Evolutionary conservation across 2,797 vertebrate genomes (phyloP).

Genomic region (Brotula barbata): DNA sequence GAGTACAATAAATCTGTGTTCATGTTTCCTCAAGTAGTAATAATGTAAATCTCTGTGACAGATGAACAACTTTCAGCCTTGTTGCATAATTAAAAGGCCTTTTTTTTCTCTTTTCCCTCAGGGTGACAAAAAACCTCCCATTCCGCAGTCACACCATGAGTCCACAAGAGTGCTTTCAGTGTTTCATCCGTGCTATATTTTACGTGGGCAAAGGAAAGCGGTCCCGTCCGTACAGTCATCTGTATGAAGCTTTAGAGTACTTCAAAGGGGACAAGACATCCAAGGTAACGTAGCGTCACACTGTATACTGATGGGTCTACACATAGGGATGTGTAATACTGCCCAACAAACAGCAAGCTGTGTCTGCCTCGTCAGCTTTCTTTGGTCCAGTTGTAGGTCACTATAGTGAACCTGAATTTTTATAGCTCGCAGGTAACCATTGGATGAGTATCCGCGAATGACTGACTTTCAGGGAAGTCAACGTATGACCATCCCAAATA

Average conservation of each 20-base stretch:
- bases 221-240: slow-evolving; percentile 85
- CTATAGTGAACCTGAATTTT: no score
- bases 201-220: slow-evolving; percentile 94
- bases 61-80: background rate
- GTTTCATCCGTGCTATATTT: slow-evolving; percentile 86
- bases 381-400: no score
- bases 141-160: slow-evolving; percentile 79
- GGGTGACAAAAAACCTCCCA: slow-evolving; percentile 87
- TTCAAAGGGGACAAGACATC: slow-evolving; percentile 70
- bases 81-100: background rate
- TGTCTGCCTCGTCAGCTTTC: no score
- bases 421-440: no score
- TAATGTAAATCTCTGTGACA: background rate
- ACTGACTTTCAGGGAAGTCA: no score
- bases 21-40: background rate
- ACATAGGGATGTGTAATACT: no score
- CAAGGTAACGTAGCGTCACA: slow-evolving; percentile 68
- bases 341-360: no score
- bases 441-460: no score
- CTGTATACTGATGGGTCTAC: no score
- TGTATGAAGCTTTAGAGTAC: slow-evolving; percentile 85
- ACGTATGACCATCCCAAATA: no score
- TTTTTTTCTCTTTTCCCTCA: slow-evolving; percentile 51
- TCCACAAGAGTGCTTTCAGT: slow-evolving; percentile 79
- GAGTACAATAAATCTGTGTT: background rate